A percentile compares a stretch with the other conserved stretches of the same genome.
These are phyloP conservation scores for Anagyrus pseudococci DNA, from an alignment of 2,888 invertebrate genomes.

Conservation along the genomic window DNA sequence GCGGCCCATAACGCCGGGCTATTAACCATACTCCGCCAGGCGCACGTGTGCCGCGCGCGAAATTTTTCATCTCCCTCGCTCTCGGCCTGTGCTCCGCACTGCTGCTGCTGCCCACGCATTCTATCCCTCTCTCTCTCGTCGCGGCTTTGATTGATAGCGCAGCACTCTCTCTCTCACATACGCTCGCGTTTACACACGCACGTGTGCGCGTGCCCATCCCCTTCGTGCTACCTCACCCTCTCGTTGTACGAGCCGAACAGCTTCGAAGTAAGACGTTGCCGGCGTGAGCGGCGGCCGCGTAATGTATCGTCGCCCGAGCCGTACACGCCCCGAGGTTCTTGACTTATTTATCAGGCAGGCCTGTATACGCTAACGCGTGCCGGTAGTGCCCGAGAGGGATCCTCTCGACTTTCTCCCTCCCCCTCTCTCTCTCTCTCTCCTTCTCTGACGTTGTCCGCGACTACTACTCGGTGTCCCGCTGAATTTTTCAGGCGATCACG, in stretches of 20 bases:
- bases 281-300: not conserved
- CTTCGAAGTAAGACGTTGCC: slow-evolving; percentile 1
- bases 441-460: slow-evolving; percentile 1
- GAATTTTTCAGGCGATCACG: slow-evolving; percentile 27
- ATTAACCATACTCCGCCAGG: slow-evolving; percentile 51
- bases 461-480: slow-evolving; percentile 3
- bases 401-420: too few species aligned
- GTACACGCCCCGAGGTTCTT: slow-evolving; percentile 11
- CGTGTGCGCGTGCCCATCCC: not conserved
- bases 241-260: slow-evolving; percentile 20
- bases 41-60: slow-evolving; percentile 49
- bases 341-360: slow-evolving; percentile 32
- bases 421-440: too few species aligned
- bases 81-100: too few species aligned
- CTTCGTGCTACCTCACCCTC: too few species aligned
- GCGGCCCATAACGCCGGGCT: slow-evolving; percentile 50
- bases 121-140: not conserved
- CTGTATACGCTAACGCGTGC: not conserved
- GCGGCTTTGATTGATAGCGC: slow-evolving; percentile 28
- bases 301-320: slow-evolving; percentile 24
- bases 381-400: not conserved
- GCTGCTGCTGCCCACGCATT: too few species aligned
- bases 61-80: slow-evolving; percentile 51
- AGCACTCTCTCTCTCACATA: not conserved
- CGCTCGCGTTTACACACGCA: not conserved